Conservation (phyloP, 2,888 invertebrate genomes). For the Drosophila lutescens region DNA sequence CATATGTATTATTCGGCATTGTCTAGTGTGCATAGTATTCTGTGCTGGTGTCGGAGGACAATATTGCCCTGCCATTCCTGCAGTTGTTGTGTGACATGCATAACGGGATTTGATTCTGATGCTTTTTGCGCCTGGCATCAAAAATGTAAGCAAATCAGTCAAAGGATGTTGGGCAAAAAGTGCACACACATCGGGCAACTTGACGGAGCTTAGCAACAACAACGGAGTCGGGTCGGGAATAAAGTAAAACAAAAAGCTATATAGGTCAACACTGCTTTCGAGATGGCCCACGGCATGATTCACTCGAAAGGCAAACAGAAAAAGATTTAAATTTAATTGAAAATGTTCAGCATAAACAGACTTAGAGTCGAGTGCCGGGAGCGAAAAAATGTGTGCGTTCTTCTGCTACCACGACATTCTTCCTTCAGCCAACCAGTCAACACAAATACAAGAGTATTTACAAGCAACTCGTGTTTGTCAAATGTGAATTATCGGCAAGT, state of each 20-base stretch:
- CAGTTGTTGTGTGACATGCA: conserved; percentile 58
- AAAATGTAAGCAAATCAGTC: conserved; percentile 63
- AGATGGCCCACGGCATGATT: conserved; percentile 28
- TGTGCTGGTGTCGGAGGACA: conserved; percentile 21
- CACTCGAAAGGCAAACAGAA: conserved; percentile 17
- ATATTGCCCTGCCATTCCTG: conserved; percentile 22
- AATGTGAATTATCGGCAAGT: conserved; percentile 9
- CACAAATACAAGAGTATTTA: conserved; percentile 6
- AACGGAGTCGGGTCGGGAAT: conserved; percentile 9
- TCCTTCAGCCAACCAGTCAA: not conserved
- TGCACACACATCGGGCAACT: conserved; percentile 35
- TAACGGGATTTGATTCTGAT: conserved; percentile 58
- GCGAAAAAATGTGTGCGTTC: conserved; percentile 4
- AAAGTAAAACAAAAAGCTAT: conserved; percentile 32
- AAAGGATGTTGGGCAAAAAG: conserved; percentile 40
- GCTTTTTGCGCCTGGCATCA: conserved; percentile 41
- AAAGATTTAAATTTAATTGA: conserved; percentile 40
- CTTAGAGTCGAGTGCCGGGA: conserved; percentile 17
- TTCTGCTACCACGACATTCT: conserved; percentile 6
- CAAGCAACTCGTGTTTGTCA: conserved; percentile 4
- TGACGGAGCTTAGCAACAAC: conserved; percentile 31
- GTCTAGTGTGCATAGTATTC: conserved; percentile 21
- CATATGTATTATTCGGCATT: conserved; percentile 35
- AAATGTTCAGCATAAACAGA: conserved; percentile 41
- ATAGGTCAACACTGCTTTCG: conserved; percentile 33